Evolutionary conservation across 2,888 invertebrate genomes (phyloP), one percentile per base, ranked within the genome.

Genomic region (Branchipolynoe longqiensis): DNA sequence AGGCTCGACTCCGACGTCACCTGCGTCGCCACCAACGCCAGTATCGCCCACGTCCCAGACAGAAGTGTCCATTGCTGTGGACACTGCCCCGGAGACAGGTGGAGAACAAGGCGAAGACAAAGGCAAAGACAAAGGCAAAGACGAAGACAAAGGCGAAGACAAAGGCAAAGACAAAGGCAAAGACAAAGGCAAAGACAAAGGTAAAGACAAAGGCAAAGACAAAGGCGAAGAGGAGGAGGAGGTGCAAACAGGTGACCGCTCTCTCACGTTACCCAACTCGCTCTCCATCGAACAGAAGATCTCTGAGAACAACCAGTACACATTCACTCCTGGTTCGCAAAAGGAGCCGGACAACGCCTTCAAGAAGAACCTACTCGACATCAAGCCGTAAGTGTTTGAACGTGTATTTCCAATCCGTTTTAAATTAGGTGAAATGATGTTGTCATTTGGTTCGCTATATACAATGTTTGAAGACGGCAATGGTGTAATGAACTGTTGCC

Each of bases 351-450:
- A 33, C 56, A 82, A 85, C 36, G 81, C 78, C 85, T 92, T 93
- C 87, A 92, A 92, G 87, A 58, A 31, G 41, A 91, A 92, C 86
- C 90, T 94, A 8, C 90, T 94, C 22, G 91, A 92, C 83, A 91
- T 94, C 54, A 94, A 93, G 90, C 94, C 94, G 94, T 94, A 89
- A 93, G 94, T 92, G 83, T 48, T 40, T n/a, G 48, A 48, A n/a
- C n/a, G n/a, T n/a, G n/a, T n/a, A n/a, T n/a, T n/a, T n/a, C n/a
- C n/a, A n/a, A n/a, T n/a, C n/a, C n/a, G n/a, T n/a, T n/a, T n/a
- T n/a, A n/a, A n/a, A n/a, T n/a, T n/a, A n/a, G n/a, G n/a, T n/a
- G n/a, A n/a, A n/a, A n/a, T n/a, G n/a, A n/a, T n/a, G n/a, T n/a
- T n/a, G n/a, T n/a, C n/a, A n/a, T n/a, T n/a, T n/a, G n/a, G n/a